phyloP scores from a whole-genome alignment of 2,888 invertebrate species.

The Epinotia brunnichana region DNA sequence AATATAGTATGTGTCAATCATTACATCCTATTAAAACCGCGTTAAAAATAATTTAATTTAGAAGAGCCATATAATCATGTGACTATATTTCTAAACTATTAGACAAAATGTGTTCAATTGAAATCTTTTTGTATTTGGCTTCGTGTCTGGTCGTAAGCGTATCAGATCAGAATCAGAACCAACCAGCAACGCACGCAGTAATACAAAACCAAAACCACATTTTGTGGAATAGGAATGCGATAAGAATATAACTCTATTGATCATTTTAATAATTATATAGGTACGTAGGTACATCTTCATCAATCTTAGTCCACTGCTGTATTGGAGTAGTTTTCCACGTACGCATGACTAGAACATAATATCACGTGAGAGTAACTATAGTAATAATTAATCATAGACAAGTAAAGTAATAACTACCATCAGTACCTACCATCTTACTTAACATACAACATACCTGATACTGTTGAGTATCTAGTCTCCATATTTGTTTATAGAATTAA shows the following conservation, averaged over 20 bases:
- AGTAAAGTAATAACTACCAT: not conserved
- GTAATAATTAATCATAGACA: not conserved
- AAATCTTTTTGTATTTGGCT: no score
- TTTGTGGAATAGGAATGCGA: not conserved
- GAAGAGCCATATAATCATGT: no score
- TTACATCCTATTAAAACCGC: no score
- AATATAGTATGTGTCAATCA: no score
- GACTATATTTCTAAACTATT: no score
- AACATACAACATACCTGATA: not conserved
- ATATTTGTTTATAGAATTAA: constrained; percentile 31
- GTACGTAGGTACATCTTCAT: not conserved
- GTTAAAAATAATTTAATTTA: no score
- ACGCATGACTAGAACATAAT: not conserved
- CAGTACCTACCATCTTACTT: not conserved
- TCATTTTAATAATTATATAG: no score
- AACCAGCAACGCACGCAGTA: not conserved
- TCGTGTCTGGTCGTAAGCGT: no score
- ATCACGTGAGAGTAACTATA: not conserved
- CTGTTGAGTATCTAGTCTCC: not conserved
- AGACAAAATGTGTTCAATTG: no score
- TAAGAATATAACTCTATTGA: no score
- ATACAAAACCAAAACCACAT: not conserved
- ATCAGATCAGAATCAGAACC: not conserved
- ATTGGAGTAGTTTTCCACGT: not conserved
- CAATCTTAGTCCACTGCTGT: not conserved